A percentile compares a stretch with the other conserved stretches of the same genome.
phyloP scores from a whole-genome alignment of 2,797 vertebrate species.

The Gouania willdenowi region DNA sequence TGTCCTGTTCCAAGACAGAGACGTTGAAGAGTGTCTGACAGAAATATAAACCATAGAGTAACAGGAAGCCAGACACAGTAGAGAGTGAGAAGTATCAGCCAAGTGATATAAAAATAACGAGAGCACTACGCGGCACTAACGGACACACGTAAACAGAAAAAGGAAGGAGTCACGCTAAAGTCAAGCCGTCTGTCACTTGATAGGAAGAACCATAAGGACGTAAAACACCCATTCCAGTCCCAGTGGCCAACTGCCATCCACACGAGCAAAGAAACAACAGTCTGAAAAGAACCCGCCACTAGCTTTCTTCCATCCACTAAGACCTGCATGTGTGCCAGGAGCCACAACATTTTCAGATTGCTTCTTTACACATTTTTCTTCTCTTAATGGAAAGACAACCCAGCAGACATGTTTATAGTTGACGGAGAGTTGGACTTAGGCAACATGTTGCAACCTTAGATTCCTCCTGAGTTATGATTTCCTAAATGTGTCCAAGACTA shows the following conservation, averaged over 20 bases:
- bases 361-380: conserved; percentile 76
- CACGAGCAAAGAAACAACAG: conserved; percentile 56
- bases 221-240: conserved; percentile 35
- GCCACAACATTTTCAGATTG: conserved; percentile 62
- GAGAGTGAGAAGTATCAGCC: conserved; percentile 9
- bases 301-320: conserved; percentile 72
- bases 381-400: conserved; percentile 72
- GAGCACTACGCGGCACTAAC: conserved; percentile 27
- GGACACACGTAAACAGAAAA: conserved; percentile 26
- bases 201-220: conserved; percentile 48
- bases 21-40: conserved; percentile 65
- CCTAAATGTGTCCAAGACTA: too few relatives aligned
- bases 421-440: neutral
- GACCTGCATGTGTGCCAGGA: conserved; percentile 55
- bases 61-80: conserved; percentile 1
- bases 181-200: conserved; percentile 43
- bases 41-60: conserved; percentile 22
- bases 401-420: conserved; percentile 51
- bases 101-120: conserved; percentile 29
- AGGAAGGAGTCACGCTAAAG: conserved; percentile 28
- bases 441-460: neutral
- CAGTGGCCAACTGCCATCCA: conserved; percentile 38
- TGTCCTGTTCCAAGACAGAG: conserved; percentile 72
- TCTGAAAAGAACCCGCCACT: conserved; percentile 73
- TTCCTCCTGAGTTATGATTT: too few relatives aligned